Evolutionary conservation across 2,888 invertebrate genomes (phyloP), one percentile per base, ranked within the genome.

Genomic region (Zeuzera pyrina): DNA sequence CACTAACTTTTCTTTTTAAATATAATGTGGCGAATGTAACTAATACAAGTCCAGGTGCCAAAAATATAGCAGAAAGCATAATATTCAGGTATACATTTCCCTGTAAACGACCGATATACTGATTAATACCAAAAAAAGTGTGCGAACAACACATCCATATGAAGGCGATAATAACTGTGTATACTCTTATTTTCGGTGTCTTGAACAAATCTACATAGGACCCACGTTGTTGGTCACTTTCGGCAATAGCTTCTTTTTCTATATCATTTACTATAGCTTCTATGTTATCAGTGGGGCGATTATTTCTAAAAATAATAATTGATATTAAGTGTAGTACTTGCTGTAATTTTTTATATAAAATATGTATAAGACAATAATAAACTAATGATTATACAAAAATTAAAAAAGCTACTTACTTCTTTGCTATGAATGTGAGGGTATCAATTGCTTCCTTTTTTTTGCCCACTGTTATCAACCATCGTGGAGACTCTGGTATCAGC

Each of bases 1-100:
- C 52, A 21, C 63, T 66, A 2, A 65, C 36, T 55, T 61, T 76
- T 45, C 79, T 57, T 38, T 45, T 68, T 2, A 78, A 50, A 43
- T 70, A 53, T 23, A 71, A 41, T 2, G 70, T 57, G 3, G 68
- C 66, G 2, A 74, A 30, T 3, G 71, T 57, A 1, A 73, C 65
- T 30, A 72, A 38, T 27, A 74, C 29, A 29, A 73, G 36, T 5
- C 67, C 72, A 4, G 78, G 76, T 1, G 53, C 38, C 1, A 70
- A 59, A 19, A 57, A 58, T 2, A 53, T 45, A 3, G 72, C 93
- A 8, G 92, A 90, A 3, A 94, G 64, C 30, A 92, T 88, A 24
- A 94, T 92, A 57, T 94, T 95, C 2, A 91, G 41, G 57, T 94
- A 95, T 31, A 93, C 86, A 52, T 93, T 86, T 2, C 93, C 93